Evolutionary conservation across 2,113 vertebrate genomes (phyloP).

Genomic region (Crotophaga sulcirostris): DNA sequence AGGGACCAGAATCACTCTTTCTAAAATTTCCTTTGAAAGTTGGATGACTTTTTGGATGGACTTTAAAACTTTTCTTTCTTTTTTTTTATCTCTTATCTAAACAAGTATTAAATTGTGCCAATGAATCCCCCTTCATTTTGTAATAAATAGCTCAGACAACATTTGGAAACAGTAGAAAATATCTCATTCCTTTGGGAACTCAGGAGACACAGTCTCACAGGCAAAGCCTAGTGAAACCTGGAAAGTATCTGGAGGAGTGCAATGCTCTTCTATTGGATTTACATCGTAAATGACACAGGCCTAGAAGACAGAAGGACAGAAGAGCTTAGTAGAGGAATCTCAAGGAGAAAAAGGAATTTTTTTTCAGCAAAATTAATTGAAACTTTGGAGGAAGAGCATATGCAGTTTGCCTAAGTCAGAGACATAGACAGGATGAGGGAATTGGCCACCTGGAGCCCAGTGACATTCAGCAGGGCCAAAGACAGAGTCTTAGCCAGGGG

Average conservation of each 20-base stretch:
- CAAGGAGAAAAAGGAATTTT: neutral
- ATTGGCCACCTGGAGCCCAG: rapidly evolving
- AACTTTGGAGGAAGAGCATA: neutral
- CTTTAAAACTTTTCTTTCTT: neutral
- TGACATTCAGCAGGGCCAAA: neutral
- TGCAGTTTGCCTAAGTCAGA: neutral
- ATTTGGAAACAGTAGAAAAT: neutral
- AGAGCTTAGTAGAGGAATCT: neutral
- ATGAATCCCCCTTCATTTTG: rapidly evolving
- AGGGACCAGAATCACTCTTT: neutral
- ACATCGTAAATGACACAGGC: neutral
- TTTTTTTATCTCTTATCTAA: neutral
- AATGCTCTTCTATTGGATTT: neutral
- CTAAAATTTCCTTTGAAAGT: neutral
- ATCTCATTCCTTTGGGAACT: neutral
- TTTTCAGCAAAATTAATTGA: neutral
- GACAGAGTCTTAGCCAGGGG: neutral
- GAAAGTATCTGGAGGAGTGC: neutral
- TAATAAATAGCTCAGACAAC: neutral
- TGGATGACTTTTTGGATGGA: neutral
- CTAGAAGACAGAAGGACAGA: neutral
- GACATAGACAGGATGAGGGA: neutral
- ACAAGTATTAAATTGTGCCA: neutral
- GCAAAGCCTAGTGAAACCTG: neutral
- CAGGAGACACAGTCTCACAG: neutral